These are phyloP conservation scores for Brachyalestes nurse DNA, from an alignment of 2,797 vertebrate genomes.

Conservation along the genomic window DNA sequence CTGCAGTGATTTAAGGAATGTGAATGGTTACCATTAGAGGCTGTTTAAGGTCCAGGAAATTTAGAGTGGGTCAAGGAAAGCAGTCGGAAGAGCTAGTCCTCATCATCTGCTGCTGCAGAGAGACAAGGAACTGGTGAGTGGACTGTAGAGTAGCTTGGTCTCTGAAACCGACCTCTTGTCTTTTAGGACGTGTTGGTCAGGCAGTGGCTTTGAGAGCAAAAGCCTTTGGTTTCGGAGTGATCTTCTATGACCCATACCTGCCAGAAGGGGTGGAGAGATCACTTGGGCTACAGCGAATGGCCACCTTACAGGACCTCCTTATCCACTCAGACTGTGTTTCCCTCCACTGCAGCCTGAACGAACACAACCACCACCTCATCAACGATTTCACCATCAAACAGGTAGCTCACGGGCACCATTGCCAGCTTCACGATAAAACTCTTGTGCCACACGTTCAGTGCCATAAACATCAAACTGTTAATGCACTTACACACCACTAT, in stretches of 20 bases:
- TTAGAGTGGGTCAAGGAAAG: no score
- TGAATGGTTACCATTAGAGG: no score
- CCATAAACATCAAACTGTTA: not conserved
- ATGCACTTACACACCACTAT: no score
- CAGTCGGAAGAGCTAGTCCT: no score
- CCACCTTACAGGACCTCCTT: conserved; percentile 84
- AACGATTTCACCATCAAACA: conserved; percentile 89
- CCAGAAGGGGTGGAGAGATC: conserved; percentile 83
- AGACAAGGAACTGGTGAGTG: not conserved
- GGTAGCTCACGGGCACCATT: conserved; percentile 52
- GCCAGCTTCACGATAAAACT: no score
- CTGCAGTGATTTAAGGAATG: no score
- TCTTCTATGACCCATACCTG: conserved; percentile 85
- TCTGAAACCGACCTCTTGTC: not conserved
- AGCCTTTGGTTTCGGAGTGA: conserved; percentile 82
- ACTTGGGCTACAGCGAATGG: conserved; percentile 82
- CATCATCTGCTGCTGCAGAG: no score
- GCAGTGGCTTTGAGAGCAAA: conserved; percentile 84
- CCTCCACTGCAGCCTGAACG: conserved; percentile 84
- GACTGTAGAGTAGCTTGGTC: not conserved
- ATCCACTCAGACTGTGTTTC: conserved; percentile 86
- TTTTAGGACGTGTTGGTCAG: conserved; percentile 82
- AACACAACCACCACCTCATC: conserved; percentile 88
- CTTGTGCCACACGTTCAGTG: not conserved
- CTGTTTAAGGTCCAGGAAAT: no score